Evolutionary conservation across 30 jellyfish, hydroid and myxozoan species (phyloP).

Genomic region (Nemopilema nomurai): DNA sequence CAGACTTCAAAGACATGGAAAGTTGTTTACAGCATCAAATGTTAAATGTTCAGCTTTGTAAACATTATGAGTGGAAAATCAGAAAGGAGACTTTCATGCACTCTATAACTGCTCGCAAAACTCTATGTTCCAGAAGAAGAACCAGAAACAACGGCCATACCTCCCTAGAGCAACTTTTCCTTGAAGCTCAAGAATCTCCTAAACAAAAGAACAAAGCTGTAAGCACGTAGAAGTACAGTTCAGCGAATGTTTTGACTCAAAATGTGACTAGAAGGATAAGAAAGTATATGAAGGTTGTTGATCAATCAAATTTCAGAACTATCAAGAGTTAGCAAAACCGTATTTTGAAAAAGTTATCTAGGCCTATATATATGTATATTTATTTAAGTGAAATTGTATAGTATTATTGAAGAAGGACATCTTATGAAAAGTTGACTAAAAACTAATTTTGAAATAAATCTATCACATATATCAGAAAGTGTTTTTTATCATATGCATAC

Average conservation of each 20-base stretch:
- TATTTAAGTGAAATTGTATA: no score
- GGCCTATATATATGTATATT: no score
- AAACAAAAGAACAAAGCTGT: background rate
- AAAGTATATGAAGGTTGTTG: no score
- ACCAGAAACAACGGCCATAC: constrained; percentile 7
- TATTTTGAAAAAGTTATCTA: background rate
- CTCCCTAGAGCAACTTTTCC: constrained; percentile 78
- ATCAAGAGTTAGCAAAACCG: background rate
- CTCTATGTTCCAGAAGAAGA: no score
- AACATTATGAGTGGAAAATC: background rate
- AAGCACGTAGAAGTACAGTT: background rate
- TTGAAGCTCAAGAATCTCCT: constrained; percentile 89
- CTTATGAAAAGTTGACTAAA: background rate
- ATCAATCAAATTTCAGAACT: background rate
- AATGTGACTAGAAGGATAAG: background rate
- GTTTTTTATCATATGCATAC: constrained; percentile 22
- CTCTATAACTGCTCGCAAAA: no score
- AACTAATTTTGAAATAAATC: background rate
- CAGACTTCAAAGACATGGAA: background rate
- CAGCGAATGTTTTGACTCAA: background rate
- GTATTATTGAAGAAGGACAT: background rate
- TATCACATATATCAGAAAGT: no score
- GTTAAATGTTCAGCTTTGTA: no score
- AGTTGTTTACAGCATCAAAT: no score
- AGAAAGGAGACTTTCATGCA: background rate